phyloP scores from a whole-genome alignment of 2,888 invertebrate genomes.

The Torymus auratus region DNA sequence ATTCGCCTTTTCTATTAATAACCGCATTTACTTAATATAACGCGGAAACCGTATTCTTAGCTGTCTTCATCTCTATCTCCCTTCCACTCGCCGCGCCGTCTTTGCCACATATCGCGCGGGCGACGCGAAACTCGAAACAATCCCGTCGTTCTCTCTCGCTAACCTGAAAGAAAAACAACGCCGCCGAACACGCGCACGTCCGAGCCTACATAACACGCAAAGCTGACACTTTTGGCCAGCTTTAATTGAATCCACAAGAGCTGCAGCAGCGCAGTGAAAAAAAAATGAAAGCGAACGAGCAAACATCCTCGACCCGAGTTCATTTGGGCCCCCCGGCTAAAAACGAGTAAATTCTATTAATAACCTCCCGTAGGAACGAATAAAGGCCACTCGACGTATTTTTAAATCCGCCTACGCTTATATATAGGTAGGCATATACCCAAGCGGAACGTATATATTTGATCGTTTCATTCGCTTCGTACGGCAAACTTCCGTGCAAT shows the following conservation, averaged over 20 bases:
- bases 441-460: neutral
- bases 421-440: conserved; percentile 1
- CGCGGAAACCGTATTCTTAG: no score
- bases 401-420: conserved; percentile 39
- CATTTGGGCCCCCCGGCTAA: conserved; percentile 31
- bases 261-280: neutral
- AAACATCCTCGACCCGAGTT: conserved; percentile 35
- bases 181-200: no score
- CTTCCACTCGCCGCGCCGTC: no score
- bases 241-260: conserved; percentile 26
- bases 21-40: no score
- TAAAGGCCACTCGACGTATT: conserved; percentile 50
- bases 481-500: neutral
- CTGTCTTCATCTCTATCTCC: no score
- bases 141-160: no score
- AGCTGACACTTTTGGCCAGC: neutral
- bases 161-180: no score
- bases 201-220: neutral
- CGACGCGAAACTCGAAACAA: no score
- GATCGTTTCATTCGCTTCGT: neutral
- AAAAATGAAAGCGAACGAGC: neutral
- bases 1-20: no score
- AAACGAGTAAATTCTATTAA: conserved; percentile 50
- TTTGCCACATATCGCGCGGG: no score
- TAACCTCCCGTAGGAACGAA: conserved; percentile 34